Evolutionary conservation across 2,888 invertebrate species (phyloP), one percentile per base, ranked within the genome.

Genomic region (Lithodes maja): DNA sequence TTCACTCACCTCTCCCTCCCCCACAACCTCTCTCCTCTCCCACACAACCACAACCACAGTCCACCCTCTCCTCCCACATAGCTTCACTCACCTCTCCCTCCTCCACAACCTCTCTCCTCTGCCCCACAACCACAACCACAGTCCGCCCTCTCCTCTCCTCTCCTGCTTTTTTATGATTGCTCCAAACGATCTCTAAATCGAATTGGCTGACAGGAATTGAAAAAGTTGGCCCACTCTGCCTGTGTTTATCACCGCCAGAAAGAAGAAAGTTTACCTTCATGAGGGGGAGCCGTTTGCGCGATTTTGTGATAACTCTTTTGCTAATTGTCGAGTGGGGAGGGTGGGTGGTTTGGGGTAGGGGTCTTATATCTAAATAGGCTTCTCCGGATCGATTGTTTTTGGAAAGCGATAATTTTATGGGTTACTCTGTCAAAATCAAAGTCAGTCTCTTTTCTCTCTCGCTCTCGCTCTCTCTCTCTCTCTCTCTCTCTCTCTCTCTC

Each of bases 191-290:
- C 71, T n/a, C 71, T 71, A 71, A 71, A 71, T 71, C n/a, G 7
- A n/a, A 71, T 71, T 71, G 71, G 15, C 71, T n/a, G 71, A 71
- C 71, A n/a, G 71, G 71, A 71, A 71, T 71, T 71, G 71, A 71
- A 71, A 71, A 71, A 71, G 71, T 71, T 71, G n/a, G 3, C 3
- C 17, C 71, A n/a, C 71, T 71, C 9, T 71, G 15, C 17, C n/a
- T 71, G 12, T n/a, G 12, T 71, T n/a, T n/a, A n/a, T 71, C 3
- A n/a, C 12, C 17, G 12, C 7, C 12, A 5, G 61, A n/a, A n/a
- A 71, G 71, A 71, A n/a, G 71, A n/a, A 71, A 71, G 17, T 71
- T 71, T 71, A 71, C 71, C 33, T 33, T 33, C 33, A 33, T 33
- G 33, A 33, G 33, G 33, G 33, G 33, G 33, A 33, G 33, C 17